Evolutionary conservation across 1,140 invertebrate species (phyloP).

Genomic region (Sycophaga agraensis): DNA sequence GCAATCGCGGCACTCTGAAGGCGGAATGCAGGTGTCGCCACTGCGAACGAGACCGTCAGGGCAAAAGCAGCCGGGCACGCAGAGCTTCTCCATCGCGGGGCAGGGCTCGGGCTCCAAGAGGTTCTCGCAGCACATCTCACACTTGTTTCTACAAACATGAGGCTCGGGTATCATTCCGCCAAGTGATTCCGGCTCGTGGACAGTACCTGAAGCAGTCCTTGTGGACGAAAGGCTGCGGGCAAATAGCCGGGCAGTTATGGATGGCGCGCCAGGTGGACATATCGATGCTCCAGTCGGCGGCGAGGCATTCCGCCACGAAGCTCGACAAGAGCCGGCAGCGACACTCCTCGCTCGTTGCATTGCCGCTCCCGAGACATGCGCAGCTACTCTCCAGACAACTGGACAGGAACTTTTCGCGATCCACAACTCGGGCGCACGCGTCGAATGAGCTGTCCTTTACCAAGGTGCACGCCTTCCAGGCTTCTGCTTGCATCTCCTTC

Average conservation of each 20-base stretch:
- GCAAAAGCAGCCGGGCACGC: conserved; percentile 83
- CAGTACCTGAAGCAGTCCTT: conserved; percentile 79
- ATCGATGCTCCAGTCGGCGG: conserved; percentile 64
- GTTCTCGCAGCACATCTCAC: conserved; percentile 73
- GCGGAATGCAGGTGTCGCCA: conserved; percentile 69
- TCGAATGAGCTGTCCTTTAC: conserved; percentile 60
- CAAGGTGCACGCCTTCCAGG: conserved; percentile 64
- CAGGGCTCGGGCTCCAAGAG: conserved; percentile 62
- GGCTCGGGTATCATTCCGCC: not conserved
- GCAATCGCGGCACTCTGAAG: conserved; percentile 76
- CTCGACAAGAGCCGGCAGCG: conserved; percentile 68
- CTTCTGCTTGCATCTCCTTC: conserved; percentile 61
- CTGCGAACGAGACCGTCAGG: conserved; percentile 74
- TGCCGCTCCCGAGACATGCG: conserved; percentile 62
- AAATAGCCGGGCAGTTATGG: conserved; percentile 68
- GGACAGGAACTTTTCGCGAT: conserved; percentile 68
- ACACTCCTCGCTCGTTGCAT: conserved; percentile 62
- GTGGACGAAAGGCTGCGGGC: conserved; percentile 72
- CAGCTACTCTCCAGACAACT: conserved; percentile 75
- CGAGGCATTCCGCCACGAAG: conserved; percentile 72
- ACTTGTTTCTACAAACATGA: conserved; percentile 50
- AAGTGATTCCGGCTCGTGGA: too few relatives aligned
- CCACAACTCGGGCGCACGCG: conserved; percentile 62
- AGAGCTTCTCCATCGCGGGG: conserved; percentile 64
- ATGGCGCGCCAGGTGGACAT: conserved; percentile 70